A percentile compares a stretch with the other conserved stretches of the same genome.
Evolutionary conservation across 2,888 invertebrate genomes (phyloP).

Genomic region (Caenorhabditis parvicauda): DNA sequence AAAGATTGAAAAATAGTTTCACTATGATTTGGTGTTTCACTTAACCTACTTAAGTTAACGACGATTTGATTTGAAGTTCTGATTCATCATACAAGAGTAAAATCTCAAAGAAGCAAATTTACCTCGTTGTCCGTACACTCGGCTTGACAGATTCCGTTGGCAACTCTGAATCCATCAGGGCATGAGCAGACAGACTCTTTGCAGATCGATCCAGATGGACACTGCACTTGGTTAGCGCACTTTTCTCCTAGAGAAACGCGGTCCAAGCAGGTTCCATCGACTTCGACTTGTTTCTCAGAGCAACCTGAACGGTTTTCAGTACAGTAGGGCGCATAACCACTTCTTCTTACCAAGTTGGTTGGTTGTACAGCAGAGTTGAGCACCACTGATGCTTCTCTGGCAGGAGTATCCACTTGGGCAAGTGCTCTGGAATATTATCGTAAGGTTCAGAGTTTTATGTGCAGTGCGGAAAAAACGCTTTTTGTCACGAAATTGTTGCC

Average conservation of each 20-base stretch:
- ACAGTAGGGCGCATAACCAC: no score
- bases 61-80: no score
- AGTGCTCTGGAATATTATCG: conserved; percentile 39
- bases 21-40: no score
- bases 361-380: conserved; percentile 59
- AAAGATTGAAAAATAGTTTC: no score
- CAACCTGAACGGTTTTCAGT: conserved; percentile 35
- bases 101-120: not conserved
- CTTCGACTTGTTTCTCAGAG: conserved; percentile 54
- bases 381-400: conserved; percentile 52
- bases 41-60: no score
- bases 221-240: conserved; percentile 55
- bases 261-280: conserved; percentile 57
- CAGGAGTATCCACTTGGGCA: conserved; percentile 61
- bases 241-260: conserved; percentile 44
- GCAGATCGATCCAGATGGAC: conserved; percentile 49
- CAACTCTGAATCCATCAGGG: conserved; percentile 45
- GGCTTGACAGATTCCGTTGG: conserved; percentile 41
- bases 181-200: conserved; percentile 54
- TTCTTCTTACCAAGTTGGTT: conserved; percentile 11
- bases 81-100: no score
- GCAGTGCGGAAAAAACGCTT: no score
- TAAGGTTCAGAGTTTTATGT: no score
- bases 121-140: conserved; percentile 49
- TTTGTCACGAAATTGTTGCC: no score